phyloP scores from a whole-genome alignment of 2,113 vertebrate species.

The Uropsilus gracilis region DNA sequence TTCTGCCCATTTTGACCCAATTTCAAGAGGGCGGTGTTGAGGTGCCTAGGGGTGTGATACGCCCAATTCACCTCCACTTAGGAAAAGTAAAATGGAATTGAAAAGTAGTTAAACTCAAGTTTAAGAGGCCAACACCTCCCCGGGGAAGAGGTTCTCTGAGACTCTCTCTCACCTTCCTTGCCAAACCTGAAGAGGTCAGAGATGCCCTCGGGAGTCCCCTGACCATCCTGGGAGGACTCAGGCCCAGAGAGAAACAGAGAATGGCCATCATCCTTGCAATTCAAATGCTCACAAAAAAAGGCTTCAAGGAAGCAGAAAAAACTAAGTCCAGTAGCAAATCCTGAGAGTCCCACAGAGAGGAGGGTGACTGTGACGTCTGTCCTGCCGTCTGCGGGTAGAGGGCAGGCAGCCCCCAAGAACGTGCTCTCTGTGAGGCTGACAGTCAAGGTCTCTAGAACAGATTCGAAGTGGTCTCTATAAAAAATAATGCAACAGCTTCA shows the following conservation, averaged over 20 bases:
- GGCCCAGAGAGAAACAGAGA: background rate
- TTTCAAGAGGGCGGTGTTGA: accelerated
- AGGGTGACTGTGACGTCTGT: background rate
- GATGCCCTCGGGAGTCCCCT: background rate
- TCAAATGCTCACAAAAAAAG: background rate
- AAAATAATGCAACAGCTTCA: background rate
- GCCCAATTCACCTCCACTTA: no score
- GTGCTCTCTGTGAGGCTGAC: background rate
- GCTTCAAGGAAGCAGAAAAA: background rate
- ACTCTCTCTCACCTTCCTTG: background rate
- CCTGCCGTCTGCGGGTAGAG: background rate
- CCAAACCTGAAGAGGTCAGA: no score
- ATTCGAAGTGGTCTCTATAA: background rate
- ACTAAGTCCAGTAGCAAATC: background rate
- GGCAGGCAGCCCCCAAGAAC: background rate
- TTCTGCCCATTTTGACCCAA: no score
- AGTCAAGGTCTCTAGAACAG: background rate
- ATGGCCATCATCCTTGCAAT: background rate
- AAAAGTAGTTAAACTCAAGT: background rate
- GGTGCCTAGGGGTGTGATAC: no score
- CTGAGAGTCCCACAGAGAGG: background rate
- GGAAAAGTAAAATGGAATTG: background rate
- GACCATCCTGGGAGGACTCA: background rate
- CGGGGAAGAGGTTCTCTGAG: background rate
- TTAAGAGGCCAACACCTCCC: background rate